These are phyloP conservation scores for Drosophila dives DNA, from an alignment of 2,888 invertebrate genomes.

Conservation along the genomic window DNA sequence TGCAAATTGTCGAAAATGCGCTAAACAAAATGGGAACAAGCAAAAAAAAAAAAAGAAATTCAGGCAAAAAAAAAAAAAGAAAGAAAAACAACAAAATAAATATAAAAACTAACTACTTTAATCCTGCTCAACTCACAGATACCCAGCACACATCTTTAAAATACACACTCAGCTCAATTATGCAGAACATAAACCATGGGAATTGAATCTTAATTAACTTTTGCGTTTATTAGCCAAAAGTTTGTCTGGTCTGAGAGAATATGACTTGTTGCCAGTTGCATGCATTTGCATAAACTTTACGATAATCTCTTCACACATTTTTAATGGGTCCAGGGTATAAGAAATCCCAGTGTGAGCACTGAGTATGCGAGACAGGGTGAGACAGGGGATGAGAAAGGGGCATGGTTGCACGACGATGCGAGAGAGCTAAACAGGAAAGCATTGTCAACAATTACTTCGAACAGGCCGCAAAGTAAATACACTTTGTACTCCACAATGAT, in stretches of 20 bases:
- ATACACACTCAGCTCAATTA: neutral
- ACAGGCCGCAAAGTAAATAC: slow-evolving; percentile 11
- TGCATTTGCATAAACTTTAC: neutral
- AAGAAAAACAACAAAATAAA: neutral
- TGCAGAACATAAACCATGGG: neutral
- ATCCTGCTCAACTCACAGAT: neutral
- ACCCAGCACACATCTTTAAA: neutral
- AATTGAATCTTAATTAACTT: neutral
- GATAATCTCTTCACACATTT: neutral
- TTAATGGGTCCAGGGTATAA: neutral
- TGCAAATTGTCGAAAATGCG: slow-evolving; percentile 62
- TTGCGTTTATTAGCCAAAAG: neutral
- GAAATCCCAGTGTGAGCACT: slow-evolving; percentile 1
- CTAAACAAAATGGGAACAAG: slow-evolving; percentile 44
- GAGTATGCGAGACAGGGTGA: neutral
- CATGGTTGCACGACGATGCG: neutral
- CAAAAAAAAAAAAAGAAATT: neutral
- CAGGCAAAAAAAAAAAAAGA: neutral
- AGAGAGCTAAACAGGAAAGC: slow-evolving; percentile 13
- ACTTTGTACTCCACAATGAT: neutral
- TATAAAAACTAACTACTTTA: slow-evolving; percentile 8
- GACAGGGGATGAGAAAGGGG: neutral
- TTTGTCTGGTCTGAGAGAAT: neutral
- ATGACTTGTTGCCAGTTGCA: neutral
- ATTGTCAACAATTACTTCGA: neutral